These are phyloP conservation scores for Charanyca ferruginea DNA, from an alignment of 2,888 invertebrate species.

Conservation along the genomic window DNA sequence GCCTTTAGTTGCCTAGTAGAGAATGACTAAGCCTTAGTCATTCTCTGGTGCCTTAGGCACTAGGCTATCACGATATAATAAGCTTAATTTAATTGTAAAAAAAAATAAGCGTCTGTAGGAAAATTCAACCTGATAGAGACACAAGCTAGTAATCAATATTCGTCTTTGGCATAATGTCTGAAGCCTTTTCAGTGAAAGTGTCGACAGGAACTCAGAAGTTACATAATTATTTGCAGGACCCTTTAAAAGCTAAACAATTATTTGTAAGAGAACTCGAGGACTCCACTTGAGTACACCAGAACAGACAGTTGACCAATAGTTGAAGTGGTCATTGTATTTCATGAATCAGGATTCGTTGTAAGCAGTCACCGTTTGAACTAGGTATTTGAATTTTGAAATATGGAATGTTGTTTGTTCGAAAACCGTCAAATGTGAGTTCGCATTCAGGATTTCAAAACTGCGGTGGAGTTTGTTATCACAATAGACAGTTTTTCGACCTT, in stretches of 20 bases:
- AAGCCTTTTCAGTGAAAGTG: background rate
- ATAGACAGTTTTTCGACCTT: background rate
- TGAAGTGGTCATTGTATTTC: constrained; percentile 27
- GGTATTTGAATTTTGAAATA: constrained; percentile 23
- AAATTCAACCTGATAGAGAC: no score
- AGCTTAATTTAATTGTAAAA: no score
- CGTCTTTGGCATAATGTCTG: background rate
- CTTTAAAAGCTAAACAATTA: constrained; percentile 26
- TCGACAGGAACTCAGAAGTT: background rate
- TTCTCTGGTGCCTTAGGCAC: no score
- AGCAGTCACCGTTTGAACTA: constrained; percentile 10
- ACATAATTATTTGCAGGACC: background rate
- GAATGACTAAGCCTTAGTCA: no score
- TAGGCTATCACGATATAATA: no score
- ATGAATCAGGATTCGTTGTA: constrained; percentile 11
- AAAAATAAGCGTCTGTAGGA: no score
- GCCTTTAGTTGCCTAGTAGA: no score
- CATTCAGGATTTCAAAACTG: background rate
- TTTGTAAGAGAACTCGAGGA: constrained; percentile 10
- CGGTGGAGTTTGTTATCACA: background rate
- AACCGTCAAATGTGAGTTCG: constrained; percentile 1
- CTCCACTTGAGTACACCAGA: constrained; percentile 3
- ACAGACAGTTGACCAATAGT: constrained; percentile 30
- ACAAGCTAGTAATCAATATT: background rate
- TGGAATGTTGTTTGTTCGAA: constrained; percentile 7